Evolutionary conservation across 2,888 invertebrate species (phyloP).

Genomic region (Fragum fragum): DNA sequence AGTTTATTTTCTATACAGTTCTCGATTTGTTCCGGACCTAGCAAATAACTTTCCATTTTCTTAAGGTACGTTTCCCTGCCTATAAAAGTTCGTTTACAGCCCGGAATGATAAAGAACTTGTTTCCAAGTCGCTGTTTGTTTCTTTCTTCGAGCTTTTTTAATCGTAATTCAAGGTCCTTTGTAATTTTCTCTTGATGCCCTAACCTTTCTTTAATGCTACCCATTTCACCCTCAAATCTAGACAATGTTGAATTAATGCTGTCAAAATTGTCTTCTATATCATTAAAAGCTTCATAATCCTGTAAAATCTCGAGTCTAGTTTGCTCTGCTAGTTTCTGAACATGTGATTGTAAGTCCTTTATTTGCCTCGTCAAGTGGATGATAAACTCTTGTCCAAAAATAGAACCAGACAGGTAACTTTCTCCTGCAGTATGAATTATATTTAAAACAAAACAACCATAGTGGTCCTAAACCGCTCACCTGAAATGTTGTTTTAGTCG

Average conservation of each 20-base stretch:
- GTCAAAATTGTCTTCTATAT: background rate
- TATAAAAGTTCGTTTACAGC: background rate
- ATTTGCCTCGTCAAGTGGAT: background rate
- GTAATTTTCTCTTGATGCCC: background rate
- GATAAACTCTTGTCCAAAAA: background rate
- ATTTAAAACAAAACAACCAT: too few relatives aligned
- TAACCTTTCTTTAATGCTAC: background rate
- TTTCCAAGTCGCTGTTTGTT: background rate
- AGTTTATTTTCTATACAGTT: background rate
- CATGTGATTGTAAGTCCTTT: background rate
- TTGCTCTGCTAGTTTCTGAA: conserved; percentile 1
- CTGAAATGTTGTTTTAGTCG: too few relatives aligned
- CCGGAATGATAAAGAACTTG: background rate
- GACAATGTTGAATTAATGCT: background rate
- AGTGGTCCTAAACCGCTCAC: too few relatives aligned
- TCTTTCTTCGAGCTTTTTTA: background rate
- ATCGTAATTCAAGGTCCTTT: background rate
- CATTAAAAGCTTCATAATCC: background rate
- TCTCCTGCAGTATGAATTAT: too few relatives aligned
- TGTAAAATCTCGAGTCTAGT: background rate
- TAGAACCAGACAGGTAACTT: background rate
- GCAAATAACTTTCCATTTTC: background rate
- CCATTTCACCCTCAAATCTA: background rate
- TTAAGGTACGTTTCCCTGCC: background rate
- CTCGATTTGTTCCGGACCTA: background rate